Conservation (phyloP, 2,888 invertebrate species). For the Drosophila yooni region DNA sequence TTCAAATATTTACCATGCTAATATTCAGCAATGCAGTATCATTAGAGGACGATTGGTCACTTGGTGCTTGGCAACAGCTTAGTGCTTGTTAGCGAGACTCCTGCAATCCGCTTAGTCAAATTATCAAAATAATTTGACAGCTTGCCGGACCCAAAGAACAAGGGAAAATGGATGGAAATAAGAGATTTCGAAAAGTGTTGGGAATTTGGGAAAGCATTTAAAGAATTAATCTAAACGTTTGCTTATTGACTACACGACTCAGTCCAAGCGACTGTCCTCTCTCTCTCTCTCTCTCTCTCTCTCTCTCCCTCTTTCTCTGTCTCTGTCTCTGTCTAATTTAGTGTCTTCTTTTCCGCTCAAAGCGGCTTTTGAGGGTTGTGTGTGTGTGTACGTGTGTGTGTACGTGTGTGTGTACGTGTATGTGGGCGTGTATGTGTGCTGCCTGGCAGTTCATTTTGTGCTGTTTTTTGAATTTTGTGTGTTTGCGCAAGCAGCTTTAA, state of each 20-base stretch:
- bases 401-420: neutral
- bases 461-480: constrained; percentile 48
- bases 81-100: neutral
- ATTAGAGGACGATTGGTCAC: neutral
- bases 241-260: constrained; percentile 33
- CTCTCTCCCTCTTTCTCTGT: constrained; percentile 15
- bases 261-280: neutral
- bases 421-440: constrained; percentile 4
- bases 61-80: neutral
- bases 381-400: neutral
- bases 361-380: constrained; percentile 30
- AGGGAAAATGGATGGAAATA: neutral
- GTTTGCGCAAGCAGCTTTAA: constrained; percentile 57
- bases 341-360: constrained; percentile 35
- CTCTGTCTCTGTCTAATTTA: constrained; percentile 34
- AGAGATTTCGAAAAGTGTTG: constrained; percentile 51
- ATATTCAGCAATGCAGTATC: neutral
- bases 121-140: constrained; percentile 38
- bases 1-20: constrained; percentile 1
- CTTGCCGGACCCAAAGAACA: constrained; percentile 11
- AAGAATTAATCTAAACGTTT: constrained; percentile 42
- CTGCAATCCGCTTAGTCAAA: constrained; percentile 37
- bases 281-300: neutral
- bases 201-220: constrained; percentile 44
- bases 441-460: constrained; percentile 45